These are phyloP conservation scores for Pseudomyrmex pallidus DNA, from an alignment of 1,140 invertebrate species.

Conservation along the genomic window DNA sequence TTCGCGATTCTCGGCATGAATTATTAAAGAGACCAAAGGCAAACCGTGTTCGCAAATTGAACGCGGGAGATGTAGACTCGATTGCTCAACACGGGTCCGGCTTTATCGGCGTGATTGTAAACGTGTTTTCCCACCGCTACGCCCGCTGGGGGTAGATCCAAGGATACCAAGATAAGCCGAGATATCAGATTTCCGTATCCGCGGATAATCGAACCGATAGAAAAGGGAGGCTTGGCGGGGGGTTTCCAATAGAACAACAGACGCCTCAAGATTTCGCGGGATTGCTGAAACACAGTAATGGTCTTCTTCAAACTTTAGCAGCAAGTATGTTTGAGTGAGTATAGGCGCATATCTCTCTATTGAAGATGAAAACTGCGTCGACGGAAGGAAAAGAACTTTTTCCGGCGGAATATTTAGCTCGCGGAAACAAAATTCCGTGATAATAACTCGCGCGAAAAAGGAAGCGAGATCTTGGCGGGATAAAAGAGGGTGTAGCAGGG, in stretches of 20 bases:
- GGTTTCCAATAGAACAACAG: constrained; percentile 14
- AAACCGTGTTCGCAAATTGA: constrained; percentile 37
- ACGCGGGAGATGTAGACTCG: constrained; percentile 22
- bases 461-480: constrained; percentile 7
- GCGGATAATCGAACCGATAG: constrained; percentile 45
- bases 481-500: neutral
- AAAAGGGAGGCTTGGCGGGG: neutral
- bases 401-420: constrained; percentile 15
- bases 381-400: neutral
- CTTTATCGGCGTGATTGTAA: constrained; percentile 44
- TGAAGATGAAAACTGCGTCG: neutral
- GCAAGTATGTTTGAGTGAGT: neutral
- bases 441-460: constrained; percentile 44
- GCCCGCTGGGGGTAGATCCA: neutral
- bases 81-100: neutral
- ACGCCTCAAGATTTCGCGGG: constrained; percentile 13
- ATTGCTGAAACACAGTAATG: constrained; percentile 37
- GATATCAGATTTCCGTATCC: constrained; percentile 43
- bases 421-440: constrained; percentile 17
- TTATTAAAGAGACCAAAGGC: constrained; percentile 10
- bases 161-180: constrained; percentile 39
- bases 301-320: neutral
- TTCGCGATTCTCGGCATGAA: constrained; percentile 22
- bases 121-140: constrained; percentile 28
- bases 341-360: constrained; percentile 3